Conservation (phyloP, 2,888 invertebrate species). For the Nasonovia ribisnigri region DNA sequence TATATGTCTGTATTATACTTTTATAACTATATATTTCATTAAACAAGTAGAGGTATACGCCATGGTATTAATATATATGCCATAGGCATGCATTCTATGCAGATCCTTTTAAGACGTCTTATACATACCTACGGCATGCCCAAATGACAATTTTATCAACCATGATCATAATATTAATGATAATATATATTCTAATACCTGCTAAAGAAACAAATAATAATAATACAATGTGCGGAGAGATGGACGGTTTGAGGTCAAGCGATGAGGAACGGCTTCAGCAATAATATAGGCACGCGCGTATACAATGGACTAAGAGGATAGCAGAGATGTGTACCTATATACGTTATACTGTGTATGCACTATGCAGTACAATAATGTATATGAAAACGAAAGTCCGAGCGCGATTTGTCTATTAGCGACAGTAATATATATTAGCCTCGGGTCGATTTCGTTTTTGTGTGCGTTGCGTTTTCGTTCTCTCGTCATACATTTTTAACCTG, state of each 20-base stretch:
- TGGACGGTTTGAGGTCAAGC: constrained; percentile 51
- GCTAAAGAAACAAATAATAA: not conserved
- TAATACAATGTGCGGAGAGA: not conserved
- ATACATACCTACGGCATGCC: too few relatives aligned
- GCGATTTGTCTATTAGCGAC: constrained; percentile 15
- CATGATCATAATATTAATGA: not conserved
- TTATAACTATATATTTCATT: too few relatives aligned
- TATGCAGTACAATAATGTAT: not conserved
- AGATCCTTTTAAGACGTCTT: not conserved
- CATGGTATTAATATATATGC: not conserved
- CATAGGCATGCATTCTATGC: not conserved
- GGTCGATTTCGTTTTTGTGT: not conserved
- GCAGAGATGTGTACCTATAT: not conserved
- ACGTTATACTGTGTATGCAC: not conserved
- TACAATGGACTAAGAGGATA: constrained; percentile 5
- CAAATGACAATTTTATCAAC: not conserved
- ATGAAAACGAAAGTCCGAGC: constrained; percentile 47
- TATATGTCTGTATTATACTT: too few relatives aligned
- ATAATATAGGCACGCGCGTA: not conserved
- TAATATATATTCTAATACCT: not conserved
- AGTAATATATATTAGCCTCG: not conserved
- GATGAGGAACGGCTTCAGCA: not conserved
- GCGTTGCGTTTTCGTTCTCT: constrained; percentile 3
- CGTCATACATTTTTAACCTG: not conserved
- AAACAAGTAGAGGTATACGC: too few relatives aligned